These are phyloP conservation scores for Notodonta dromedarius DNA, from an alignment of 2,888 invertebrate species.

Conservation along the genomic window DNA sequence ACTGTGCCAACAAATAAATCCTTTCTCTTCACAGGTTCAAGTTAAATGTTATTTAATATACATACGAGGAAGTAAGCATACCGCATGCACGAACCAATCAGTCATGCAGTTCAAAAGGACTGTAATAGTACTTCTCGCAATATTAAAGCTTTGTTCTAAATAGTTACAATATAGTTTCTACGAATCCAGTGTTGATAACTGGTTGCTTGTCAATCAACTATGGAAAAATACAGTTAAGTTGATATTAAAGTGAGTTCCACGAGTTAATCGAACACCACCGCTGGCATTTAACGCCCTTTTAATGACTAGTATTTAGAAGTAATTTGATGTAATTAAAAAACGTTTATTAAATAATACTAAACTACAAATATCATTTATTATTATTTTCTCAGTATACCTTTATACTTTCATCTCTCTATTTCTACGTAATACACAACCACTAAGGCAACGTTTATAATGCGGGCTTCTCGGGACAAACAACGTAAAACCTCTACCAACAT, in stretches of 20 bases:
- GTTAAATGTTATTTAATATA: slow-evolving; percentile 12
- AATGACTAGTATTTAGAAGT: slow-evolving; percentile 54
- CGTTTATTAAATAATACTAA: neutral
- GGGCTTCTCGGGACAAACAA: slow-evolving; percentile 10
- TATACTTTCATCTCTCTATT: neutral
- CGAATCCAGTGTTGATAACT: neutral
- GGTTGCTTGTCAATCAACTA: neutral
- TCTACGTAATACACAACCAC: neutral
- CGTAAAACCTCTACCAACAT: slow-evolving; percentile 28
- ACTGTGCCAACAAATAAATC: slow-evolving; percentile 12
- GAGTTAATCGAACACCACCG: slow-evolving; percentile 47
- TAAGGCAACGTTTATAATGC: neutral
- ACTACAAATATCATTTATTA: too few relatives aligned
- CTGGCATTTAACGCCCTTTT: slow-evolving; percentile 54
- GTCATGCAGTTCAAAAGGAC: neutral
- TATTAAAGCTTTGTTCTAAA: neutral
- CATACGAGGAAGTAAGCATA: slow-evolving; percentile 8
- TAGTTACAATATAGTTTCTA: neutral
- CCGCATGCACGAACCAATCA: slow-evolving; percentile 5
- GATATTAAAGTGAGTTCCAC: slow-evolving; percentile 17
- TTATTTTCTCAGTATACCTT: too few relatives aligned
- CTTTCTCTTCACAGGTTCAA: slow-evolving; percentile 4
- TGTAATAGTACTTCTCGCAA: neutral
- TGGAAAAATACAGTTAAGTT: neutral
- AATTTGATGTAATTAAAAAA: slow-evolving; percentile 29